Percentiles rank a stretch among this genome's conserved stretches.
These are phyloP conservation scores for Drosophila seguyi DNA, from an alignment of 1,140 invertebrate species.

Conservation along the genomic window DNA sequence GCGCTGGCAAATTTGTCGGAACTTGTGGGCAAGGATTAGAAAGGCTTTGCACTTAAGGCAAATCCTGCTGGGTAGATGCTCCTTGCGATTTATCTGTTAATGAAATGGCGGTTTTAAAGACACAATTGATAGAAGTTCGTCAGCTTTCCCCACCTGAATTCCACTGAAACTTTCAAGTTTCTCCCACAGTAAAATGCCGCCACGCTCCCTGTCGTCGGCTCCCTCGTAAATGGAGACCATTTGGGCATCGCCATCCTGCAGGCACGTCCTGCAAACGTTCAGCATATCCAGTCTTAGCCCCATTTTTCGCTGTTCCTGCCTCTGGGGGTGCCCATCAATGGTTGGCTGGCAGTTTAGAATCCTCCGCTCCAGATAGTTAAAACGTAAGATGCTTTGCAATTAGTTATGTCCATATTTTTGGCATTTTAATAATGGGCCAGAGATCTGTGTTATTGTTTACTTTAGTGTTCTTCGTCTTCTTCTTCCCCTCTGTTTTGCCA, in stretches of 20 bases:
- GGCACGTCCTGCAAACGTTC: constrained; percentile 66
- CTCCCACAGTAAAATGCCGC: constrained; percentile 51
- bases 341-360: neutral
- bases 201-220: constrained; percentile 29
- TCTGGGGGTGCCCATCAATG: neutral
- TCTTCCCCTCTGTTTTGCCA: too few species aligned
- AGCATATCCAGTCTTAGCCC: constrained; percentile 49
- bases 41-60: constrained; percentile 73
- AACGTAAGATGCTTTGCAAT: neutral
- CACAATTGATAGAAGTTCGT: too few species aligned
- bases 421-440: neutral
- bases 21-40: constrained; percentile 68
- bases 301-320: neutral
- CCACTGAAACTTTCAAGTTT: constrained; percentile 78
- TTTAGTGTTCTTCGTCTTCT: too few species aligned
- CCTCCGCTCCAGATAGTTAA: neutral
- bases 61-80: constrained; percentile 64
- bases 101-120: neutral
- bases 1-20: constrained; percentile 74
- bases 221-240: constrained; percentile 76
- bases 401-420: neutral
- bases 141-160: constrained; percentile 49
- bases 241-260: constrained; percentile 68
- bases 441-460: neutral
- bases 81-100: constrained; percentile 46